Evolutionary conservation across 2,888 invertebrate species (phyloP).

Genomic region (Eledone cirrhosa): DNA sequence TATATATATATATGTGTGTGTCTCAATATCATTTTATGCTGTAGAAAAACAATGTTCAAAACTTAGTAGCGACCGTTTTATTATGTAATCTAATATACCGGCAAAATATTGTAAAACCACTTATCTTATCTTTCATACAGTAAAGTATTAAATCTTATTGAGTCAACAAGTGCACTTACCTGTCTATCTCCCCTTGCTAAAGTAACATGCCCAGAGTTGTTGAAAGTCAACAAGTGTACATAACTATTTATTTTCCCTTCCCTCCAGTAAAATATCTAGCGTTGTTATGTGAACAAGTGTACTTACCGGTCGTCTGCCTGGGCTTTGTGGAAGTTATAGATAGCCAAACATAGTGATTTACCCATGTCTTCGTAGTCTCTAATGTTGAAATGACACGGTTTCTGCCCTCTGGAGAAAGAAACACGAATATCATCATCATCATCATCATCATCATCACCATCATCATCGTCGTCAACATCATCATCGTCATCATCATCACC

Average conservation of each 20-base stretch:
- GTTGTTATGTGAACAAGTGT: neutral
- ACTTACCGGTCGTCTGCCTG: slow-evolving; percentile 60
- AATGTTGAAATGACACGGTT: slow-evolving; percentile 60
- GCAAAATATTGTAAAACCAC: no score
- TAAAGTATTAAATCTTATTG: no score
- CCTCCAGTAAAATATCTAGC: no score
- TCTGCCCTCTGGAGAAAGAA: slow-evolving; percentile 47
- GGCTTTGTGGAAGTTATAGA: slow-evolving; percentile 55
- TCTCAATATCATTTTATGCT: no score
- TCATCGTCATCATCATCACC: neutral
- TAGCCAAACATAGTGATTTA: slow-evolving; percentile 53
- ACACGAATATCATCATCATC: neutral
- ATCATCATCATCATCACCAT: neutral
- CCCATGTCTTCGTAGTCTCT: slow-evolving; percentile 64
- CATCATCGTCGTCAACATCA: neutral
- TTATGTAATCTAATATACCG: no score
- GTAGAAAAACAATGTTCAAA: no score
- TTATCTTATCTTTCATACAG: no score
- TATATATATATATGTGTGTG: no score
- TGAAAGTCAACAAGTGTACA: neutral
- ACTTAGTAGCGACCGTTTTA: no score
- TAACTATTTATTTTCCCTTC: neutral
- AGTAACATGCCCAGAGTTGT: no score
- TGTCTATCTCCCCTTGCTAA: no score
- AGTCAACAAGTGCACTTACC: no score